phyloP scores from a whole-genome alignment of 2,113 vertebrate genomes.

The Pseudopodoces humilis region DNA sequence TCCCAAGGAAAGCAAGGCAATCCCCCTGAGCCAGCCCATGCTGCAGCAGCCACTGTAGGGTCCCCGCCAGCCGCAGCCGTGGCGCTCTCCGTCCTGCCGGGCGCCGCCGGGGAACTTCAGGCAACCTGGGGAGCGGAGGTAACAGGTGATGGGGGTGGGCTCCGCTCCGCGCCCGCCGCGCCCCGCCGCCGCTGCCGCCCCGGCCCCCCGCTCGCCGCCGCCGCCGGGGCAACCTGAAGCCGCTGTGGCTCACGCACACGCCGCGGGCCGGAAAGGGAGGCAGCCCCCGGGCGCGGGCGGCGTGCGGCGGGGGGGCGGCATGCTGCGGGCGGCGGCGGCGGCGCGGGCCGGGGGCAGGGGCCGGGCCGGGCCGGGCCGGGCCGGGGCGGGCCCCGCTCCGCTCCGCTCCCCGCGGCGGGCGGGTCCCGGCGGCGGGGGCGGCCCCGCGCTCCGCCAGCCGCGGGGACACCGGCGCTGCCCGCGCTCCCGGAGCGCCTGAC shows the following conservation, averaged over 20 bases:
- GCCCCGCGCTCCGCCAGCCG: not conserved
- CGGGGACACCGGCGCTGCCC: constrained; percentile 67
- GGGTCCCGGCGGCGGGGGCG: too few species aligned
- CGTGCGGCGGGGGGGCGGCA: too few species aligned
- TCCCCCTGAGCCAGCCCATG: constrained; percentile 88
- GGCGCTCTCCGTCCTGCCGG: constrained; percentile 66
- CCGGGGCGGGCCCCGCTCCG: too few species aligned
- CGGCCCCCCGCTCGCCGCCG: constrained; percentile 21
- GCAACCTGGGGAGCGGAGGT: constrained; percentile 81
- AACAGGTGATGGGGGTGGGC: constrained; percentile 81
- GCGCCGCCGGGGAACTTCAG: constrained; percentile 74
- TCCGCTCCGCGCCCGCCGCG: constrained; percentile 28
- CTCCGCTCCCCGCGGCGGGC: too few species aligned
- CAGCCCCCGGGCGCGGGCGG: too few species aligned
- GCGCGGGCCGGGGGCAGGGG: too few species aligned
- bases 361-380: too few species aligned
- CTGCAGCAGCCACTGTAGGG: constrained; percentile 65
- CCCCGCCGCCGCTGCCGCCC: constrained; percentile 36
- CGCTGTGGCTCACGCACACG: too few species aligned
- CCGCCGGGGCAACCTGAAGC: not conserved
- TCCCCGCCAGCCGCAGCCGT: constrained; percentile 63
- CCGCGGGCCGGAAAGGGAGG: too few species aligned
- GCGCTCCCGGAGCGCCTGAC: constrained; percentile 70
- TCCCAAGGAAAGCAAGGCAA: constrained; percentile 83
- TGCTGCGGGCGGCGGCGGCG: too few species aligned